Evolutionary conservation across 2,888 invertebrate genomes (phyloP), one percentile per base, ranked within the genome.

Genomic region (Ochropleura plecta): DNA sequence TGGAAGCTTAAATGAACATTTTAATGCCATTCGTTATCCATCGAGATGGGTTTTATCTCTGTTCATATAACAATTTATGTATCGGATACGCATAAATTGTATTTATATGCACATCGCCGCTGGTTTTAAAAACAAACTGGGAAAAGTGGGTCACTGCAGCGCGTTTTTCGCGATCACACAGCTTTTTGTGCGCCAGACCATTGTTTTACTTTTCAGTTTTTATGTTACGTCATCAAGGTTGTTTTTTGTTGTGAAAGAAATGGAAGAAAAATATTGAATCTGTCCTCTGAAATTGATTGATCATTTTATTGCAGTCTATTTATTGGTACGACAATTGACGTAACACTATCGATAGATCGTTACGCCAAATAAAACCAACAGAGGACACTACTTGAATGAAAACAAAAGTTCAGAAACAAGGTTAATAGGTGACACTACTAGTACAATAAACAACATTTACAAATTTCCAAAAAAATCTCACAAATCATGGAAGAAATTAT

Each of bases 81-180:
- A 79, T 79, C 72, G 73, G 73, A 67, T 72, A 71, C 79, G 59
- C 85, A 76, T 80, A 82, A 73, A 87, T 85, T 78, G 51, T 57
- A 78, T 85, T 84, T 79, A 78, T 71, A 66, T 67, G 42, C 60
- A 57, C 70, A 69, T 82, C 62, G 65, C 30, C 67, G 57, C 42
- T 69, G 70, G 71, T 82, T 76, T 82, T 63, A 66, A 86, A 84
- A 84, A 62, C 64, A 18, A 57, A 46, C 59, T 49, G 66, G 48
- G 42, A 40, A 69, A 84, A 79, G 40, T 82, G 73, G 81, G 85
- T 76, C 72, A 78, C 76, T 68, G 73, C 73, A 67, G 70, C 66
- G 40, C 42, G 57, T 14, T 68, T 42, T 14, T 40, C 20, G 63
- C 49, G 16, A 72, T 40, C 68, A 57, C 64, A 64, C 42, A 12